Percentiles rank a stretch among this genome's conserved stretches.
These are phyloP conservation scores for Anabas testudineus DNA, from an alignment of 2,797 vertebrate species.

Conservation along the genomic window DNA sequence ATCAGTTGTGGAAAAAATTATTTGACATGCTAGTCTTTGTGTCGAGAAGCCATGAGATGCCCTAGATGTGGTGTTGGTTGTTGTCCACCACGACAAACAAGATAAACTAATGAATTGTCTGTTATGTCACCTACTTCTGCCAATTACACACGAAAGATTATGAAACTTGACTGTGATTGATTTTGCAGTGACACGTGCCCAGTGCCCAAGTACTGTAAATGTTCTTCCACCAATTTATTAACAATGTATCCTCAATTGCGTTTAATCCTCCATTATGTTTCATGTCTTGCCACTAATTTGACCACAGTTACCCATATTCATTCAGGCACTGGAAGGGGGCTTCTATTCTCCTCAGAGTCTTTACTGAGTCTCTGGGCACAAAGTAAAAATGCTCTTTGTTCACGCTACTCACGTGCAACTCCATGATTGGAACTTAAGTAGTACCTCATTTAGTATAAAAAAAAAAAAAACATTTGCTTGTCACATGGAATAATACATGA, in stretches of 20 bases:
- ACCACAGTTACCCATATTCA: constrained; percentile 64
- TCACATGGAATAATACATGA: constrained; percentile 74
- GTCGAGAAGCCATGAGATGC: no score
- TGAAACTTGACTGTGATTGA: no score
- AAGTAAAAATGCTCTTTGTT: constrained; percentile 37
- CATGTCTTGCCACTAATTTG: constrained; percentile 58
- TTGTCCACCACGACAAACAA: no score
- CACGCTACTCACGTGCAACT: constrained; percentile 9
- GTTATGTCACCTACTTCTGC: no score
- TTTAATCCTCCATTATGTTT: constrained; percentile 28
- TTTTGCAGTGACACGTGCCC: constrained; percentile 5
- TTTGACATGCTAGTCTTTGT: no score
- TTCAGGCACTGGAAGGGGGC: constrained; percentile 44
- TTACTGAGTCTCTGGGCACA: constrained; percentile 47
- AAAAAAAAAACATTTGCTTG: constrained; percentile 62
- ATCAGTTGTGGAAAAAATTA: no score
- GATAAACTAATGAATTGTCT: no score
- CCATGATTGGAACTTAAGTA: constrained; percentile 49
- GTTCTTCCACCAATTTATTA: constrained; percentile 51
- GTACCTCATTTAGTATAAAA: constrained; percentile 56
- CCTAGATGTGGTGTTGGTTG: no score
- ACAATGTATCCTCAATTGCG: neutral
- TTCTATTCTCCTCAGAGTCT: constrained; percentile 49
- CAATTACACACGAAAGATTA: no score
- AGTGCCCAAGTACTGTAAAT: constrained; percentile 33